A percentile compares a stretch with the other conserved stretches of the same genome.
Conservation (phyloP, 2,797 vertebrate species). For the Melanotaenia trifasciata region DNA sequence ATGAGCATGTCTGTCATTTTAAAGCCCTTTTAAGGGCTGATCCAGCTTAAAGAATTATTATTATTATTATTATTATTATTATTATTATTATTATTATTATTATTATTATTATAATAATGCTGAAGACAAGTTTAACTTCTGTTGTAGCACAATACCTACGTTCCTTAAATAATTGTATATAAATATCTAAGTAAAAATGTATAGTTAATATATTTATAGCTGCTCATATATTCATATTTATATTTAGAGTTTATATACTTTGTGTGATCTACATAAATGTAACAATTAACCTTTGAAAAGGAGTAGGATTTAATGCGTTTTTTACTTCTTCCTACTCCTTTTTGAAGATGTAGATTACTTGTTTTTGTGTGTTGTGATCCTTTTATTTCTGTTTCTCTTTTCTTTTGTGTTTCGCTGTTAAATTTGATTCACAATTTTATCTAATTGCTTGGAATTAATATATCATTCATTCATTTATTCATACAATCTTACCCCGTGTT, state of each 20-base stretch:
- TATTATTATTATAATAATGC: not conserved
- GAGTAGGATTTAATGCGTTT: too few relatives aligned
- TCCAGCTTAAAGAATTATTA: too few relatives aligned
- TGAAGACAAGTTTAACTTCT: not conserved
- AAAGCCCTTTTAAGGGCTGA: too few relatives aligned
- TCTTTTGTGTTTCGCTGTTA: not conserved
- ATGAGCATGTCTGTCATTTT: not conserved
- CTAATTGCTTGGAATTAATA: too few relatives aligned
- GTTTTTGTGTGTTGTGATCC: not conserved
- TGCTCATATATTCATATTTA: not conserved
- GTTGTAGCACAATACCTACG: not conserved
- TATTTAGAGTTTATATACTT: too few relatives aligned
- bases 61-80: not conserved
- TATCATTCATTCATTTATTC: not conserved
- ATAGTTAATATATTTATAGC: not conserved
- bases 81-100: not conserved
- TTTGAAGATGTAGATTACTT: not conserved
- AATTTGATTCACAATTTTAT: not conserved
- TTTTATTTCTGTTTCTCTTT: not conserved
- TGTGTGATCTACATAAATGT: too few relatives aligned
- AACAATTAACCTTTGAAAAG: too few relatives aligned
- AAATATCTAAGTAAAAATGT: not conserved
- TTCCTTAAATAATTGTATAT: not conserved
- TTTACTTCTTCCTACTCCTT: too few relatives aligned
- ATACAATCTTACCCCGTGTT: constrained; percentile 89